Conservation (phyloP, 2,113 vertebrate genomes). For the Proterorhinus semilunaris region DNA sequence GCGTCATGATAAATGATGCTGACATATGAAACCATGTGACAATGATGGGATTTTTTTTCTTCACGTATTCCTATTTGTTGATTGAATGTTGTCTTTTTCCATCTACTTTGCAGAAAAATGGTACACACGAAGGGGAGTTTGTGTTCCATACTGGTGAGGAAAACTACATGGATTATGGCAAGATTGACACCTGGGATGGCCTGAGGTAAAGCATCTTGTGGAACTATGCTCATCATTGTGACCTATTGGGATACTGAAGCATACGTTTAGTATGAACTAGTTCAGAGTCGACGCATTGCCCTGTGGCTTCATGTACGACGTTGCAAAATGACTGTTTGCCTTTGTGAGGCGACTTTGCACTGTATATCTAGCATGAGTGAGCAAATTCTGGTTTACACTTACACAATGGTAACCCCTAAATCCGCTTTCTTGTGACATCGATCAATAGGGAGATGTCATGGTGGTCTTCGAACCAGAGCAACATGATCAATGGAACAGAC, state of each 20-base stretch:
- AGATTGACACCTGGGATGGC: slow-evolving; percentile 94
- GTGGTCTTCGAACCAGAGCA: slow-evolving; percentile 91
- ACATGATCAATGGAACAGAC: slow-evolving; percentile 98
- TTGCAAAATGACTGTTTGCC: slow-evolving; percentile 48
- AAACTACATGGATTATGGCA: slow-evolving; percentile 89
- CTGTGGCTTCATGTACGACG: slow-evolving; percentile 9
- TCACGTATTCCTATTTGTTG: background rate
- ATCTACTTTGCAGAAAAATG: slow-evolving; percentile 85
- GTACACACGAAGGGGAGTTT: slow-evolving; percentile 92
- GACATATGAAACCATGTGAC: background rate
- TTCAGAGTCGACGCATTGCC: slow-evolving; percentile 37
- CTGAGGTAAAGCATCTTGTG: slow-evolving; percentile 79
- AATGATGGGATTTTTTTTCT: background rate
- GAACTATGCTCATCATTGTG: background rate
- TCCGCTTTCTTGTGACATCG: background rate
- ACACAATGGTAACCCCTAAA: background rate
- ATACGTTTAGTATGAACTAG: background rate
- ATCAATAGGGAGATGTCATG: slow-evolving; percentile 79
- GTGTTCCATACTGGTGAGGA: slow-evolving; percentile 88
- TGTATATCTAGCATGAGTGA: slow-evolving; percentile 3
- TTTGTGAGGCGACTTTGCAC: slow-evolving; percentile 30
- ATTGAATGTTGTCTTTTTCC: background rate
- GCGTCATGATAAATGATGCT: slow-evolving; percentile 6
- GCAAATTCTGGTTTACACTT: background rate
- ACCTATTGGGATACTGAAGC: background rate